Evolutionary conservation across 2,797 vertebrate species (phyloP).

Genomic region (Cirrhinus mrigala): DNA sequence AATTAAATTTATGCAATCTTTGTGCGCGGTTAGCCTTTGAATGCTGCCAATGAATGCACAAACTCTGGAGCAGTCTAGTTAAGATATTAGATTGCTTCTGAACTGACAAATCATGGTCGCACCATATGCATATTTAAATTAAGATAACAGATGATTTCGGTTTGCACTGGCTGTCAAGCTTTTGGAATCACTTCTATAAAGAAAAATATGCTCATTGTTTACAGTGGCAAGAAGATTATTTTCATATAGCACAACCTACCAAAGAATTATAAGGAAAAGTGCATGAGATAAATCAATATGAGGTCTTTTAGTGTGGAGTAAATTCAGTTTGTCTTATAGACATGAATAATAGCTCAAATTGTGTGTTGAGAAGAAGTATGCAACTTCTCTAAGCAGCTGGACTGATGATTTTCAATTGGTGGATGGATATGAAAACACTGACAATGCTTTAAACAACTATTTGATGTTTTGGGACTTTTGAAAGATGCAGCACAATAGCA

Average conservation of each 20-base stretch:
- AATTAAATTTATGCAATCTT: slow-evolving; percentile 76
- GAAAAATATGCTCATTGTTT: background rate
- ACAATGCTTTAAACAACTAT: background rate
- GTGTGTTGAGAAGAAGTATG: background rate
- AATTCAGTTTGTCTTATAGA: slow-evolving; percentile 1
- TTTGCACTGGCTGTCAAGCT: background rate
- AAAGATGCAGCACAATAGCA: slow-evolving; percentile 12
- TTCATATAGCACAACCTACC: background rate
- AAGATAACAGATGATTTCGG: slow-evolving; percentile 5
- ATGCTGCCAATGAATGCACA: slow-evolving; percentile 57
- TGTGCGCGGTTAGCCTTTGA: slow-evolving; percentile 71
- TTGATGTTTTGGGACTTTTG: background rate
- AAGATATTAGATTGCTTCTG: slow-evolving; percentile 32
- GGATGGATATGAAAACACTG: background rate
- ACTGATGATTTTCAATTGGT: background rate
- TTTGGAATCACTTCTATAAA: background rate
- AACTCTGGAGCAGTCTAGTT: slow-evolving; percentile 59
- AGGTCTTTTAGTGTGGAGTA: background rate
- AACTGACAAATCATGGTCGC: slow-evolving; percentile 4
- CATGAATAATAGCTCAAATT: slow-evolving; percentile 1
- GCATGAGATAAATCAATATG: slow-evolving; percentile 4
- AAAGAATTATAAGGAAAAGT: background rate
- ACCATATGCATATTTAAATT: background rate
- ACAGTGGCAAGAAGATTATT: background rate
- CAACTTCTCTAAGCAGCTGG: background rate